A percentile compares a stretch with the other conserved stretches of the same genome.
Conservation (phyloP, 1,140 invertebrate genomes). For the Contarinia nasturtii region DNA sequence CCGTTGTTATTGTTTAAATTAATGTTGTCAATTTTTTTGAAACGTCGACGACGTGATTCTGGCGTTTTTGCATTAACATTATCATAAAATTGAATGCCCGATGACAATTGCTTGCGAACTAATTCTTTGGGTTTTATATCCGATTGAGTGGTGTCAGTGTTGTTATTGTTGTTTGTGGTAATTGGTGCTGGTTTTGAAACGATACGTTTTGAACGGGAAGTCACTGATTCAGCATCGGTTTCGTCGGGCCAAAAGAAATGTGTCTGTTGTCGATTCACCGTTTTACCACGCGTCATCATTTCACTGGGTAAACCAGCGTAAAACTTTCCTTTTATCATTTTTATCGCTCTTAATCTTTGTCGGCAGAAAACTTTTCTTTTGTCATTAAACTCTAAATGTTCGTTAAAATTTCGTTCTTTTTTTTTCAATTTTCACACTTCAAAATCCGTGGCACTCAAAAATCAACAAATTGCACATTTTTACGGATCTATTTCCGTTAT, state of each 20-base stretch:
- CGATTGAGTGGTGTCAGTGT: background rate
- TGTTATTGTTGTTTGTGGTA: background rate
- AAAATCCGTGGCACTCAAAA: background rate
- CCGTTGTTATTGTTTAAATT: background rate
- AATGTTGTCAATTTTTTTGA: background rate
- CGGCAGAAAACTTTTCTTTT: no score
- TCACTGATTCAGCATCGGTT: background rate
- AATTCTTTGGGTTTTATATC: slow-evolving; percentile 1
- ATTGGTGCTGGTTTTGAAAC: background rate
- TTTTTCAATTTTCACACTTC: background rate
- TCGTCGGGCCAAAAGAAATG: slow-evolving; percentile 6
- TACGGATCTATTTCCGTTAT: background rate
- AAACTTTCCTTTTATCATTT: slow-evolving; percentile 5
- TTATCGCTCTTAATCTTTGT: background rate
- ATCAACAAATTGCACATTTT: background rate
- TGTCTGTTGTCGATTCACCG: slow-evolving; percentile 1
- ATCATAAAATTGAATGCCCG: slow-evolving; percentile 5
- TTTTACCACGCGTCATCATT: background rate
- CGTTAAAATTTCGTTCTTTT: no score
- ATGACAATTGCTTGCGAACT: slow-evolving; percentile 2
- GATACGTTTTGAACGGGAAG: background rate
- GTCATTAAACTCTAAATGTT: background rate
- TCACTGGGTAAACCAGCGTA: slow-evolving; percentile 2
- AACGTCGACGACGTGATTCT: background rate
- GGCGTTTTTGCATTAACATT: background rate